Evolutionary conservation across 2,113 vertebrate species (phyloP).

Genomic region (Tragelaphus buxtoni): DNA sequence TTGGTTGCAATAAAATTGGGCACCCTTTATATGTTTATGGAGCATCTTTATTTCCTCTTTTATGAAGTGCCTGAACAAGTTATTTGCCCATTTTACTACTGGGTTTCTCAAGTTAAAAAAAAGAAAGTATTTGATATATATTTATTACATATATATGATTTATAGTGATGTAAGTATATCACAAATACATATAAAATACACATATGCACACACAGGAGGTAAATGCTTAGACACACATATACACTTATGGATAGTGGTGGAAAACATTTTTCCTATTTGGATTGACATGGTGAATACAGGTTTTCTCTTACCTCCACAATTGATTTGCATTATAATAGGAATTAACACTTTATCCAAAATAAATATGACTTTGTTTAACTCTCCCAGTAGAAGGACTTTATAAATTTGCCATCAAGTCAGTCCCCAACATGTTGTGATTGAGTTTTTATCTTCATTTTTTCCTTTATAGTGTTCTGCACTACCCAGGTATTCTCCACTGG

Average conservation of each 20-base stretch:
- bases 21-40: not conserved
- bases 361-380: not conserved
- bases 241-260: rapidly evolving
- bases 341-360: not conserved
- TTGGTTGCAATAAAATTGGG: not conserved
- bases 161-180: not conserved
- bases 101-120: not conserved
- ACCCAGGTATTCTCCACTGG: not conserved
- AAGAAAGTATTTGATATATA: not conserved
- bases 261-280: not conserved
- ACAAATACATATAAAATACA: not conserved
- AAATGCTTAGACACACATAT: not conserved
- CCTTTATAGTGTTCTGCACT: not conserved
- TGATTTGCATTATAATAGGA: not conserved
- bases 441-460: not conserved
- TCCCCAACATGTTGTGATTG: not conserved
- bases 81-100: not conserved
- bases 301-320: not conserved
- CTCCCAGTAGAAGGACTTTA: not conserved
- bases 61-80: not conserved
- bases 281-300: not conserved
- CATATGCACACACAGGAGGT: not conserved
- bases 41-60: not conserved
- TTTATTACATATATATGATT: not conserved
- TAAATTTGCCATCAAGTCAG: not conserved